Conservation (phyloP, 2,888 invertebrate genomes). For the Globia sparganii region DNA sequence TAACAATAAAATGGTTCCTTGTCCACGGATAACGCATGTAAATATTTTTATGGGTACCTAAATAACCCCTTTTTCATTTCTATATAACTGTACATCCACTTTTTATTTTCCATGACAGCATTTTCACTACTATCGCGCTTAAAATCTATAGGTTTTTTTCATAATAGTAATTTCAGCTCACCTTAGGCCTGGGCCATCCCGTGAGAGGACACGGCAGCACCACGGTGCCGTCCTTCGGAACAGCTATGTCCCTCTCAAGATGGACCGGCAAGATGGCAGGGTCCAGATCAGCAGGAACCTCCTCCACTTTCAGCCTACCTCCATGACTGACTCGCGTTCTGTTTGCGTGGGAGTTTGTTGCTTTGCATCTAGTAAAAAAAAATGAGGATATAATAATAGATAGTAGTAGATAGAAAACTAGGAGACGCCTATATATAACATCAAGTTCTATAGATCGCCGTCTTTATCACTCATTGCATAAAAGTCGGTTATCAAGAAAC, state of each 20-base stretch:
- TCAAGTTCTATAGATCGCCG: background rate
- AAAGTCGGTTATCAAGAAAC: background rate
- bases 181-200: slow-evolving; percentile 91
- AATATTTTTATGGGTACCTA: too few relatives aligned
- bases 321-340: slow-evolving; percentile 85
- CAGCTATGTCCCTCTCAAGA: slow-evolving; percentile 73
- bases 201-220: slow-evolving; percentile 91
- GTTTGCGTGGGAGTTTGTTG: slow-evolving; percentile 81
- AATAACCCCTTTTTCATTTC: too few relatives aligned
- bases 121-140: too few relatives aligned
- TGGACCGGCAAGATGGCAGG: slow-evolving; percentile 71
- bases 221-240: slow-evolving; percentile 84
- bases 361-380: slow-evolving; percentile 83
- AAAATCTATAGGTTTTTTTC: too few relatives aligned
- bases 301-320: slow-evolving; percentile 82
- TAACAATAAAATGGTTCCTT: too few relatives aligned
- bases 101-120: too few relatives aligned
- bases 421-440: background rate
- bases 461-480: background rate
- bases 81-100: too few relatives aligned
- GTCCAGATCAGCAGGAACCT: slow-evolving; percentile 57
- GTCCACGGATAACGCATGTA: too few relatives aligned
- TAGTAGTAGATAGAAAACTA: too few relatives aligned
- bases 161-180: slow-evolving; percentile 66
- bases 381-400: too few relatives aligned